Conservation (phyloP, 2,797 vertebrate species). For the Merluccius polli region DNA sequence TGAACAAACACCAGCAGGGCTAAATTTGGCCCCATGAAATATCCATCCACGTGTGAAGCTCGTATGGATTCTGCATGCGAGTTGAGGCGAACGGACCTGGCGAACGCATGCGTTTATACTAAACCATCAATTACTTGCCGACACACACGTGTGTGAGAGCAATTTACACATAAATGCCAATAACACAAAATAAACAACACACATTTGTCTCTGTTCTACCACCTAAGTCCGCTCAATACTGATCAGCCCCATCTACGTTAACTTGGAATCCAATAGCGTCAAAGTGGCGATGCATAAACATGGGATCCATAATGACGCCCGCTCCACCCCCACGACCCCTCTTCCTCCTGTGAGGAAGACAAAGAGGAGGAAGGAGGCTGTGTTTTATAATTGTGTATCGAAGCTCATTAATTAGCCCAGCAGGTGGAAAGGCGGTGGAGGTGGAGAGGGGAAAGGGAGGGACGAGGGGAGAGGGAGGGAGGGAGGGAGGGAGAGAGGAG, state of each 20-base stretch:
- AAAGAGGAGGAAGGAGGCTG: slow-evolving; percentile 24
- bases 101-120: neutral
- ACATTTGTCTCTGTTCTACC: slow-evolving; percentile 15
- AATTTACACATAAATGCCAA: slow-evolving; percentile 10
- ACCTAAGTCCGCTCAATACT: slow-evolving; percentile 11
- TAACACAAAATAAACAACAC: neutral
- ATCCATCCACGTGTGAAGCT: too few relatives aligned
- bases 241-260: slow-evolving; percentile 24
- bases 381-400: slow-evolving; percentile 33
- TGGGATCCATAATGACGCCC: slow-evolving; percentile 43
- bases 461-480: neutral
- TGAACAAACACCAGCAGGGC: too few relatives aligned
- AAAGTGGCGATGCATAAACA: slow-evolving; percentile 36
- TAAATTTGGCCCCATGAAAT: too few relatives aligned
- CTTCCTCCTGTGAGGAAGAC: slow-evolving; percentile 35
- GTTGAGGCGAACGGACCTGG: too few relatives aligned
- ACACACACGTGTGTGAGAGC: neutral
- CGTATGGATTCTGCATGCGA: too few relatives aligned
- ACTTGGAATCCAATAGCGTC: slow-evolving; percentile 35
- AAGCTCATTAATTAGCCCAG: slow-evolving; percentile 68
- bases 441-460: slow-evolving; percentile 4
- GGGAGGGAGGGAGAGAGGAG: neutral
- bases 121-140: neutral
- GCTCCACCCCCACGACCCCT: slow-evolving; percentile 30
- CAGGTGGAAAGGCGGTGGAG: slow-evolving; percentile 63